Percentiles rank a stretch among this genome's conserved stretches.
These are phyloP conservation scores for Melangyna quadrimaculata DNA, from an alignment of 2,888 invertebrate species.

Conservation along the genomic window DNA sequence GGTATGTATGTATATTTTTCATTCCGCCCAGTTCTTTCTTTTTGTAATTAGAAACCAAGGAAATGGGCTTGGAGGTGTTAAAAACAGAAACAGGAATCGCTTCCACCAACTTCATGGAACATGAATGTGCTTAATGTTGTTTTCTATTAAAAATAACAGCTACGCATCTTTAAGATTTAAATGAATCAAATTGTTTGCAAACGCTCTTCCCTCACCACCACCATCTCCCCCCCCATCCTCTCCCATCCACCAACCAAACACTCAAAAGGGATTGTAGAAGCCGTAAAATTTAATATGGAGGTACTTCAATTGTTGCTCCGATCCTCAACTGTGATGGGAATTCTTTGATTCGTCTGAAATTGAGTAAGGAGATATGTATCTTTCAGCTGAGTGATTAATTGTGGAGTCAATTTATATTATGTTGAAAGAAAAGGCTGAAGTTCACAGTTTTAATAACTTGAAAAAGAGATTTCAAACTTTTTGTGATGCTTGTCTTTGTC, in stretches of 20 bases:
- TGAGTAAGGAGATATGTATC: neutral
- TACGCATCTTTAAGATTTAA: neutral
- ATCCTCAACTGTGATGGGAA: neutral
- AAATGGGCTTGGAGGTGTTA: neutral
- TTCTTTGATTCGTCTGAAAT: neutral
- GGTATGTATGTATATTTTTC: too few species aligned
- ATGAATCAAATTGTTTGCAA: constrained; percentile 21
- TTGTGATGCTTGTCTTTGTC: too few species aligned
- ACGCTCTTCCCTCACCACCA: too few species aligned
- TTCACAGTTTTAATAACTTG: neutral
- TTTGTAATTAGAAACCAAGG: constrained; percentile 13
- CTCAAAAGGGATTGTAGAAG: too few species aligned
- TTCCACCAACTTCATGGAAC: neutral
- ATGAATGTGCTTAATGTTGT: neutral
- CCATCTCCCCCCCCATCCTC: too few species aligned
- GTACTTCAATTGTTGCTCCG: constrained; percentile 1
- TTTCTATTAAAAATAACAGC: neutral
- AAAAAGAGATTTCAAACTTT: neutral
- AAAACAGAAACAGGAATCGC: neutral
- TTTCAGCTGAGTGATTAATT: neutral
- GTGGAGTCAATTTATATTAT: neutral
- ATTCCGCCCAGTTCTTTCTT: neutral
- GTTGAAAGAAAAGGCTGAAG: neutral
- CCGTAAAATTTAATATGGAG: constrained; percentile 3
- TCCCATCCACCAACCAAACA: too few species aligned